Evolutionary conservation across 2,113 vertebrate genomes (phyloP).

Genomic region (Tupaia tana): DNA sequence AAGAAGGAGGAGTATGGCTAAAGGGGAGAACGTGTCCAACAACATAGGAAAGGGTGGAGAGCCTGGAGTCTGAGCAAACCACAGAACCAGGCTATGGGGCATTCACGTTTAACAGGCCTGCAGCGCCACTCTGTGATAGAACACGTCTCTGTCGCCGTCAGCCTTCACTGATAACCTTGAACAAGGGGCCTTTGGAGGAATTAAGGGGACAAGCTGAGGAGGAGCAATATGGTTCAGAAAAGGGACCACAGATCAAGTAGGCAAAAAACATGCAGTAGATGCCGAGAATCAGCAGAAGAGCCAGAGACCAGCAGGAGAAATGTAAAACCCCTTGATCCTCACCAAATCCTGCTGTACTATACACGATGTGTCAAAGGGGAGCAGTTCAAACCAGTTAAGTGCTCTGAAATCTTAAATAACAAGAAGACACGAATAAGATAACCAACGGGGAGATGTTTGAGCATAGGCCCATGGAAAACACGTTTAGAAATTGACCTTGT

Average conservation of each 20-base stretch:
- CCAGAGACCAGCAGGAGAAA: neutral
- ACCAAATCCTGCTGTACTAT: neutral
- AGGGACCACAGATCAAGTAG: neutral
- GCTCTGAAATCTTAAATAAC: neutral
- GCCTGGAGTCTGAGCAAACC: neutral
- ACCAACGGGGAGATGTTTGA: neutral
- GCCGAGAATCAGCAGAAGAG: neutral
- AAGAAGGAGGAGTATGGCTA: neutral
- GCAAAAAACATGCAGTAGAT: neutral
- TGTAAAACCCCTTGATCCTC: rapidly evolving
- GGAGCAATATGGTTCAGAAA: neutral
- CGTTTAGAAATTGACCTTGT: neutral
- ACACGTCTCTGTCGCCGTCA: neutral
- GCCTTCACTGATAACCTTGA: too few species aligned
- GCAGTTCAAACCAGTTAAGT: neutral
- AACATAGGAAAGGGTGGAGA: too few species aligned
- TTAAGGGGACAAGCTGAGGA: neutral
- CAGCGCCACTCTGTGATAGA: neutral
- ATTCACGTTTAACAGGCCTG: neutral
- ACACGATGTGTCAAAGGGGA: neutral
- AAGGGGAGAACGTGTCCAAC: too few species aligned
- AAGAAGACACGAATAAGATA: neutral
- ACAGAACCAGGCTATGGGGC: neutral
- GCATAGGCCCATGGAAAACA: neutral
- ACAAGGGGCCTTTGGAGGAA: neutral